Conservation (phyloP, 2,888 invertebrate species). For the Neoaliturus tenellus region DNA sequence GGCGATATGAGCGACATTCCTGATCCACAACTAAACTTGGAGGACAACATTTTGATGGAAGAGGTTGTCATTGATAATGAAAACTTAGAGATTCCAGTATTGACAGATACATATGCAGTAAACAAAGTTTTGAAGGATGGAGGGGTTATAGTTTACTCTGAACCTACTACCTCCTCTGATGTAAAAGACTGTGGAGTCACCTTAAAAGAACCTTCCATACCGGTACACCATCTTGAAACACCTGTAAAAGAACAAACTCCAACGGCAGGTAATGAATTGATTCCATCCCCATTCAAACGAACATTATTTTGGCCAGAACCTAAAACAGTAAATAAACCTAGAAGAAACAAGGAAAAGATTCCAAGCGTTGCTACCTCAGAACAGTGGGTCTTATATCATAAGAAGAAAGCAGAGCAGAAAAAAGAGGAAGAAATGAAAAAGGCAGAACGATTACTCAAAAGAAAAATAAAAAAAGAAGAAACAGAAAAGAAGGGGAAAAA, state of each 20-base stretch:
- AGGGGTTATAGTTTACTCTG: not conserved
- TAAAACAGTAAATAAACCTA: not conserved
- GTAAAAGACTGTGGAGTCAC: not conserved
- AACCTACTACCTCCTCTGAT: not conserved
- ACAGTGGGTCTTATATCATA: constrained; percentile 14
- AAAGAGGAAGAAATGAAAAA: constrained; percentile 15
- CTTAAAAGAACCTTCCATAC: not conserved
- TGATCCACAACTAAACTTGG: not conserved
- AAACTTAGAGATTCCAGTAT: not conserved
- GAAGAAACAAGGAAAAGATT: constrained; percentile 20
- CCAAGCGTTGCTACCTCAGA: constrained; percentile 8
- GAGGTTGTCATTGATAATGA: not conserved
- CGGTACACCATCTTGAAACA: not conserved
- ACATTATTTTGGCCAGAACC: constrained; percentile 26
- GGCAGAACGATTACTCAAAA: not conserved
- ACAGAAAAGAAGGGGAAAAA: not conserved
- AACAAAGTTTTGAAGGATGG: not conserved
- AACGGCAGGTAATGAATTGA: not conserved
- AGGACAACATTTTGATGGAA: not conserved
- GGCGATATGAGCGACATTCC: not conserved
- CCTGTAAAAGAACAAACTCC: not conserved
- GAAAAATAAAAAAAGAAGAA: constrained; percentile 21
- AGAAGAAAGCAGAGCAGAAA: not conserved
- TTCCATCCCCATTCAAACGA: not conserved
- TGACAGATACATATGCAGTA: not conserved